Evolutionary conservation across 2,888 invertebrate species (phyloP).

Genomic region (Scaptomyza flava): DNA sequence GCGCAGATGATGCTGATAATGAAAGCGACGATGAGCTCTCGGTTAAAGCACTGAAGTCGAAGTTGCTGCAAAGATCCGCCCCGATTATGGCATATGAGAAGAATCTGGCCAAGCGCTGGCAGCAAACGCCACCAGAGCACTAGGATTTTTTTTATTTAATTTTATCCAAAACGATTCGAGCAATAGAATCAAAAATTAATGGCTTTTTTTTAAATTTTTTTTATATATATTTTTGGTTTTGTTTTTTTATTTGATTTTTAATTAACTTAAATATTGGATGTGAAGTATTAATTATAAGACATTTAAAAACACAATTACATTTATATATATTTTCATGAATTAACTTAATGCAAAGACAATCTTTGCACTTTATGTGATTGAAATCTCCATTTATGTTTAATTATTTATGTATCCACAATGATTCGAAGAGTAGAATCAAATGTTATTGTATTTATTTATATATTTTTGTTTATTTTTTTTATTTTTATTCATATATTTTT

Average conservation of each 20-base stretch:
- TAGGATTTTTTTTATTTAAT: neutral
- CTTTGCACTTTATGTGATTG: constrained; percentile 62
- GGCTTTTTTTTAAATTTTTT: neutral
- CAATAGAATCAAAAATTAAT: constrained; percentile 1
- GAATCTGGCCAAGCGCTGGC: constrained; percentile 52
- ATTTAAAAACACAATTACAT: constrained; percentile 12
- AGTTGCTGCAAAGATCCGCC: constrained; percentile 27
- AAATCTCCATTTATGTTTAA: constrained; percentile 59
- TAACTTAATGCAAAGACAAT: constrained; percentile 33
- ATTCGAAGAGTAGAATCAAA: too few species aligned
- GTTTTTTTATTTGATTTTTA: constrained; percentile 3
- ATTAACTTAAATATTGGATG: constrained; percentile 32
- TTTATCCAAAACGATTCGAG: neutral
- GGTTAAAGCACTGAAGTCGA: constrained; percentile 29
- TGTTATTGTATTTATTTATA: too few species aligned
- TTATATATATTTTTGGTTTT: constrained; percentile 7
- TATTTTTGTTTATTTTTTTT: constrained; percentile 7
- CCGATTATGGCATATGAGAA: constrained; percentile 43
- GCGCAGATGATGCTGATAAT: constrained; percentile 41
- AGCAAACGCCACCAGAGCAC: neutral
- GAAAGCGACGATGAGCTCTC: constrained; percentile 63
- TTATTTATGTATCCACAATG: constrained; percentile 24
- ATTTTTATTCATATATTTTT: too few species aligned
- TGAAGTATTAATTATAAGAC: constrained; percentile 56
- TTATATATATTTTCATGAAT: constrained; percentile 9